A percentile compares a stretch with the other conserved stretches of the same genome.
These are phyloP conservation scores for Azorinus chamasolen DNA, from an alignment of 2,888 invertebrate genomes.

Conservation along the genomic window DNA sequence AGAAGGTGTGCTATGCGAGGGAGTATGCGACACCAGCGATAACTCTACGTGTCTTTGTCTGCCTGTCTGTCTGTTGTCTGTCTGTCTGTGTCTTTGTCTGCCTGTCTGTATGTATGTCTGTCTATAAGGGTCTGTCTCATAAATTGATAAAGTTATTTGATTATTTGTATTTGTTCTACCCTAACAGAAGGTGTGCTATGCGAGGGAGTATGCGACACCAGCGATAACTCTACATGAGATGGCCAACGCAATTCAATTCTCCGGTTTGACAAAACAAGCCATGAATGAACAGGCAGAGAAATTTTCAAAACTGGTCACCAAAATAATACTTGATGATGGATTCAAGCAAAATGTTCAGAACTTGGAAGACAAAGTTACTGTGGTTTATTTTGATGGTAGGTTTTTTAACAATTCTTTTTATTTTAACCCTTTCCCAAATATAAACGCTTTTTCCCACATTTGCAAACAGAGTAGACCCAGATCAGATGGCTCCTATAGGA, in stretches of 20 bases:
- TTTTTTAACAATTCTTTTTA: too few relatives aligned
- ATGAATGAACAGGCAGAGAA: slow-evolving; percentile 40
- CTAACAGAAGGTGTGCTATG: slow-evolving; percentile 54
- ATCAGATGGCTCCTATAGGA: too few relatives aligned
- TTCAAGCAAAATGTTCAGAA: slow-evolving; percentile 45
- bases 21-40: too few relatives aligned
- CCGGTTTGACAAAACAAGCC: slow-evolving; percentile 38
- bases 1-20: too few relatives aligned
- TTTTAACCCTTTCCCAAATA: too few relatives aligned
- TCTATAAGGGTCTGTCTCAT: too few relatives aligned
- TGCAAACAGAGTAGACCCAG: too few relatives aligned
- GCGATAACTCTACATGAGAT: slow-evolving; percentile 49
- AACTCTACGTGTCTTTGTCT: too few relatives aligned
- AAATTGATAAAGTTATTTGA: too few relatives aligned
- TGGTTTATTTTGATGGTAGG: slow-evolving; percentile 66
- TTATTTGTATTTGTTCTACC: slow-evolving; percentile 1
- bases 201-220: slow-evolving; percentile 57
- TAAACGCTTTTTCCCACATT: too few relatives aligned
- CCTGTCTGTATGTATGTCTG: too few relatives aligned
- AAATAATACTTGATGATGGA: slow-evolving; percentile 21
- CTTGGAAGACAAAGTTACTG: slow-evolving; percentile 37
- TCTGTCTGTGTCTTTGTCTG: too few relatives aligned
- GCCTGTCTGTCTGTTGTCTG: neutral
- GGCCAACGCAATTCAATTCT: slow-evolving; percentile 36
- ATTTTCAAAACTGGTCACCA: slow-evolving; percentile 32